Evolutionary conservation across 1,140 invertebrate species (phyloP).

Genomic region (Babylonia areolata): DNA sequence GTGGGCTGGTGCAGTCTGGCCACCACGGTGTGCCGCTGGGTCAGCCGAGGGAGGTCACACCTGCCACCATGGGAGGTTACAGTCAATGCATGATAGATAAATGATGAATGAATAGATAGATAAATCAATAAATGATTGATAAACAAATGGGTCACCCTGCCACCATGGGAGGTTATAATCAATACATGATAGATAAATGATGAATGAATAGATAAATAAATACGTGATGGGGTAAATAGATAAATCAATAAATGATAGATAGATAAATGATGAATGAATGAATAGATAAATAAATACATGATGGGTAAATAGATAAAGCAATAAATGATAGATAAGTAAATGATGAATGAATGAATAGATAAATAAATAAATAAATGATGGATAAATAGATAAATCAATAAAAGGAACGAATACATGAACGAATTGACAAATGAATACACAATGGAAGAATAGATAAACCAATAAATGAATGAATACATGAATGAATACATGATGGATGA

Average conservation of each 20-base stretch:
- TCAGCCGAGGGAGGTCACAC: constrained; percentile 63
- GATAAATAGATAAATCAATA: neutral
- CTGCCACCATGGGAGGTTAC: constrained; percentile 42
- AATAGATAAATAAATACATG: no score
- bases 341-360: no score
- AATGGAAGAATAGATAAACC: neutral
- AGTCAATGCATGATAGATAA: no score
- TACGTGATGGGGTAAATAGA: no score
- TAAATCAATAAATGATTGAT: no score
- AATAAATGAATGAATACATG: no score
- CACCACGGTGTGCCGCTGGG: constrained; percentile 79
- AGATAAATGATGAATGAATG: neutral
- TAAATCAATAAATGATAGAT: no score
- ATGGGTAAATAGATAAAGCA: neutral
- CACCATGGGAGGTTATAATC: no score
- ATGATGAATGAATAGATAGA: no score
- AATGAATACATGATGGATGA: neutral
- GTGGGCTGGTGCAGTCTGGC: constrained; percentile 80
- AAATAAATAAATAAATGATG: neutral
- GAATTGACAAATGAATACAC: neutral
- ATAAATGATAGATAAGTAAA: no score
- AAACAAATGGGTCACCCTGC: neutral
- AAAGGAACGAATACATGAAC: neutral
- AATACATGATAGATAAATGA: no score
- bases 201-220: no score